A percentile compares a stretch with the other conserved stretches of the same genome.
Conservation (phyloP, 1,140 invertebrate genomes). For the Potamilus streckersoni region DNA sequence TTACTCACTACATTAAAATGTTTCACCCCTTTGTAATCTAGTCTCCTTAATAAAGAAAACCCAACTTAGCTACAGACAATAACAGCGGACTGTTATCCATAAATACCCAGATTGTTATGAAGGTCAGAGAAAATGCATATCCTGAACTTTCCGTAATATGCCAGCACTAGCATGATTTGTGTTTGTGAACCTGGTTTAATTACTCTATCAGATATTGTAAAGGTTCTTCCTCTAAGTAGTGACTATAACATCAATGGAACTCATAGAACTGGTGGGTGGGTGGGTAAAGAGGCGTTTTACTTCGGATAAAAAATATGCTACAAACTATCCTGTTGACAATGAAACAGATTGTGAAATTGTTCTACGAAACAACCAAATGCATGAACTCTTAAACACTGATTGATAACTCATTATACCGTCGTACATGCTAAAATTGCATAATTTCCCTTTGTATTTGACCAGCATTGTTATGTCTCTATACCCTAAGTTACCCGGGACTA, state of each 20-base stretch:
- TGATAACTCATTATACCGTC: background rate
- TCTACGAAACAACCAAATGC: conserved; percentile 1
- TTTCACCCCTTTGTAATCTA: no score
- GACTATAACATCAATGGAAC: conserved; percentile 2
- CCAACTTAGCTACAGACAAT: no score
- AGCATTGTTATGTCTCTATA: background rate
- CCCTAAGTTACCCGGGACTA: background rate
- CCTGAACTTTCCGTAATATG: background rate
- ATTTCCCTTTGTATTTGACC: background rate
- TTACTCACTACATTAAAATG: no score
- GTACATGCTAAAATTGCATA: background rate
- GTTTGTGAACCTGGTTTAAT: conserved; percentile 14
- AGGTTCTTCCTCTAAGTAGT: background rate
- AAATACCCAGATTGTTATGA: conserved; percentile 2
- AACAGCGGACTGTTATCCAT: no score
- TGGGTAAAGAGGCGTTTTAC: conserved; percentile 2
- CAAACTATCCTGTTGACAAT: background rate
- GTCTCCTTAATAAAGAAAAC: no score
- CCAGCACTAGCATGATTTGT: background rate
- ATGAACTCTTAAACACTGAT: conserved; percentile 3
- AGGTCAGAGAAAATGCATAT: conserved; percentile 1
- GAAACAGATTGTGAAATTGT: conserved; percentile 4
- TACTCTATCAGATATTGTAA: background rate
- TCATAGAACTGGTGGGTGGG: conserved; percentile 7
- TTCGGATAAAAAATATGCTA: conserved; percentile 2